These are phyloP conservation scores for Eutolmus rufibarbis DNA, from an alignment of 2,888 invertebrate genomes.

Conservation along the genomic window DNA sequence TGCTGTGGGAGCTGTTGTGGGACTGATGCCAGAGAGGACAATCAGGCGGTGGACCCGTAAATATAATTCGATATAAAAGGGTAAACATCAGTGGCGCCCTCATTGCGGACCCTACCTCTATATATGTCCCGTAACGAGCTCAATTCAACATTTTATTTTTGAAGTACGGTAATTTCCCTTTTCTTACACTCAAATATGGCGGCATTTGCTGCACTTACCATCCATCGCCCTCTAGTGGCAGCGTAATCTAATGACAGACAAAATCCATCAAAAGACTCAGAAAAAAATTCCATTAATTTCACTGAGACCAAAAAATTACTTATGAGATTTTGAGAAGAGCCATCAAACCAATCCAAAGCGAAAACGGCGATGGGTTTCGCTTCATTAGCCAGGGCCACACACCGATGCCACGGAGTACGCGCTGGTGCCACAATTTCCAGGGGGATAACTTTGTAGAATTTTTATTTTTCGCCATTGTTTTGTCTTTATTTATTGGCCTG, in stretches of 20 bases:
- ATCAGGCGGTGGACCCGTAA: background rate
- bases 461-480: background rate
- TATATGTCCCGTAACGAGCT: background rate
- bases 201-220: background rate
- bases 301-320: background rate
- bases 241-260: background rate
- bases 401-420: background rate
- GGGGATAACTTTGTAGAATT: background rate
- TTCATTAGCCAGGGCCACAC: background rate
- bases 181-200: background rate
- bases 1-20: background rate
- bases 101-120: background rate
- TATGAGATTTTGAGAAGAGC: background rate
- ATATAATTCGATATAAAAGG: slow-evolving; percentile 1
- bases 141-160: background rate
- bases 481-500: background rate
- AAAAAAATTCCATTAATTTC: background rate
- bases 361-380: background rate
- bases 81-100: background rate
- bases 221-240: background rate
- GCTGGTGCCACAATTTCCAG: background rate
- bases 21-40: background rate
- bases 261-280: background rate
- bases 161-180: background rate
- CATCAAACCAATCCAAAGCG: background rate